Conservation (phyloP, 1,140 invertebrate species). For the Cyclina sinensis region DNA sequence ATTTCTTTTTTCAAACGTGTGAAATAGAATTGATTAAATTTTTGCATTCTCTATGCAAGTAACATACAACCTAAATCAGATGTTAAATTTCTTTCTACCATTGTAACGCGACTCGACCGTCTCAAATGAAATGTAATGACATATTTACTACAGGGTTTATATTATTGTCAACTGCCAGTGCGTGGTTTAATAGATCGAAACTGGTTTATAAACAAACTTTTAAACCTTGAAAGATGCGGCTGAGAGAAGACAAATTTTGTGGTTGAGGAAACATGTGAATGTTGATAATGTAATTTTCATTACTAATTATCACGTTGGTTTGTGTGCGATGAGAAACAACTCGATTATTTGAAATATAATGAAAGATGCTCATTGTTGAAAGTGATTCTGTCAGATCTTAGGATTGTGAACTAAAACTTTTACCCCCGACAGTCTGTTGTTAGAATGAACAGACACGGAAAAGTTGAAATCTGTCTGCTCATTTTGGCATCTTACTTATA, state of each 20-base stretch:
- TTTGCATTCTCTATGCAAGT: too few relatives aligned
- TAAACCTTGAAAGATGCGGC: slow-evolving; percentile 6
- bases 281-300: not conserved
- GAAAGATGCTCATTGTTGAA: not conserved
- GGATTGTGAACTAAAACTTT: not conserved
- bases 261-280: not conserved
- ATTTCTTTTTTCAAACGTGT: too few relatives aligned
- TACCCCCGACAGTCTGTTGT: not conserved
- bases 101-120: not conserved
- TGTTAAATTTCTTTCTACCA: too few relatives aligned
- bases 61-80: too few relatives aligned
- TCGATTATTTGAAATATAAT: not conserved
- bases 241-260: slow-evolving; percentile 5
- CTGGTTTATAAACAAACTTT: not conserved
- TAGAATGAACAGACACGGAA: not conserved
- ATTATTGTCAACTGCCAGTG: not conserved
- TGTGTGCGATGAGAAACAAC: not conserved
- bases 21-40: too few relatives aligned
- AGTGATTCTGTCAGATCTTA: not conserved
- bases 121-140: not conserved
- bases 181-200: not conserved
- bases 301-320: slow-evolving; percentile 11
- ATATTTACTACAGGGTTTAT: not conserved
- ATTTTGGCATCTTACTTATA: not conserved
- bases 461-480: not conserved